These are phyloP conservation scores for Palythoa grandiflora DNA, from an alignment of 92 coral and sea anemone species.

Conservation along the genomic window DNA sequence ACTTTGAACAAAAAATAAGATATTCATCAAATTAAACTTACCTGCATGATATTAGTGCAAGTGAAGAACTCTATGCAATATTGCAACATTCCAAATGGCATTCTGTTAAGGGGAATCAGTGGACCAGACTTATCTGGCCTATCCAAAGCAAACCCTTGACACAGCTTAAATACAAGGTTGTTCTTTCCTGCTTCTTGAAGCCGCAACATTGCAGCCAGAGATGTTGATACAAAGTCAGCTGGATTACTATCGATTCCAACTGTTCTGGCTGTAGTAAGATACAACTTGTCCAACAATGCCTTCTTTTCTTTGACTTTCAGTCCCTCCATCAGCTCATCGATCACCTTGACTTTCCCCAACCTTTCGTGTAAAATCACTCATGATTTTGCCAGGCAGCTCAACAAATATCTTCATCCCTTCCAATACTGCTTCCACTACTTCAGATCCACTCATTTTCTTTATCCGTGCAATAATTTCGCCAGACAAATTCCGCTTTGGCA, in stretches of 20 bases:
- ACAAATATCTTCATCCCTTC: too few species aligned
- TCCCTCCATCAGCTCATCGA: neutral
- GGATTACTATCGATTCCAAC: conserved; percentile 12
- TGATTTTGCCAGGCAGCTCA: too few species aligned
- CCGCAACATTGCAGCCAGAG: neutral
- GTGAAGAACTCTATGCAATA: conserved; percentile 54
- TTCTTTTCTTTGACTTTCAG: conserved; percentile 3
- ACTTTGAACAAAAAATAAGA: neutral
- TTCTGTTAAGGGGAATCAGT: conserved; percentile 22
- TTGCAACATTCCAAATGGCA: conserved; percentile 42
- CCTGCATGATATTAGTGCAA: conserved; percentile 48
- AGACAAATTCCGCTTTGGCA: too few species aligned
- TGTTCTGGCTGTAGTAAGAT: conserved; percentile 8
- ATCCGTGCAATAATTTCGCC: too few species aligned
- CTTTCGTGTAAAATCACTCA: too few species aligned
- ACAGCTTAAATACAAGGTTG: neutral
- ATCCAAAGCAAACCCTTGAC: conserved; percentile 37
- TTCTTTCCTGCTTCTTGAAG: neutral
- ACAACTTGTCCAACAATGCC: neutral
- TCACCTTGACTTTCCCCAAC: too few species aligned
- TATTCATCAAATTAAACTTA: neutral
- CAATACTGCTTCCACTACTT: too few species aligned
- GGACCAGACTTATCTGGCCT: conserved; percentile 42
- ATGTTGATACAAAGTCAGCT: conserved; percentile 11
- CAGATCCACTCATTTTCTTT: too few species aligned